phyloP scores from a whole-genome alignment of 2,113 vertebrate species.

The Baryphthengus martii region DNA sequence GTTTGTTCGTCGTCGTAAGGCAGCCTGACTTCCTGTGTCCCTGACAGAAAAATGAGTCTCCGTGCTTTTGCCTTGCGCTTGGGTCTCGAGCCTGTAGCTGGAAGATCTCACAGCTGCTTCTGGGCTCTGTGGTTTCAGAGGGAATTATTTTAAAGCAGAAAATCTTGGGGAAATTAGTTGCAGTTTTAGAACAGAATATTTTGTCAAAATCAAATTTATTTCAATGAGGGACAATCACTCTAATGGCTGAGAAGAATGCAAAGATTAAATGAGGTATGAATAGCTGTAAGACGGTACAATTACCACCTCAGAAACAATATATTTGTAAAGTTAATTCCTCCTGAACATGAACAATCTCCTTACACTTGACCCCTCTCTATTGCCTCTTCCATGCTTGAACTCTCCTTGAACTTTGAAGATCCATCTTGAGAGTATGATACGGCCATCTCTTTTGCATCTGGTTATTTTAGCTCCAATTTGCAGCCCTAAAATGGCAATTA shows the following conservation, averaged over 20 bases:
- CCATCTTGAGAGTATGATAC: constrained; percentile 79
- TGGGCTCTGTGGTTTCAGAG: constrained; percentile 26
- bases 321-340: constrained; percentile 94
- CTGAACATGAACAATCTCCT: constrained; percentile 82
- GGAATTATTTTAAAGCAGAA: constrained; percentile 38
- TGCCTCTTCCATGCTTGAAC: constrained; percentile 92
- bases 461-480: constrained; percentile 98
- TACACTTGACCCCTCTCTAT: constrained; percentile 87
- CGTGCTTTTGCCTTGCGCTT: accelerated
- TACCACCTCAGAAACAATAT: constrained; percentile 91
- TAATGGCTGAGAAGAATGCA: constrained; percentile 85
- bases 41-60: not conserved
- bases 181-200: constrained; percentile 77
- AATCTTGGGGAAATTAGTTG: constrained; percentile 68
- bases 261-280: constrained; percentile 90
- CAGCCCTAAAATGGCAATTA: constrained; percentile 94
- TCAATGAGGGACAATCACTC: constrained; percentile 72
- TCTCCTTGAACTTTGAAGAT: constrained; percentile 97
- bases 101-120: not conserved
- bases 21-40: not conserved
- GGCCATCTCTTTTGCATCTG: constrained; percentile 93
- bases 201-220: constrained; percentile 81
- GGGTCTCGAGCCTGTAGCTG: not conserved
- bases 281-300: constrained; percentile 93
- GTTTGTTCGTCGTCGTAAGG: not conserved